Base-by-base conservation (phyloP, 2,888 invertebrate species). In the Alcis repandata region DNA sequence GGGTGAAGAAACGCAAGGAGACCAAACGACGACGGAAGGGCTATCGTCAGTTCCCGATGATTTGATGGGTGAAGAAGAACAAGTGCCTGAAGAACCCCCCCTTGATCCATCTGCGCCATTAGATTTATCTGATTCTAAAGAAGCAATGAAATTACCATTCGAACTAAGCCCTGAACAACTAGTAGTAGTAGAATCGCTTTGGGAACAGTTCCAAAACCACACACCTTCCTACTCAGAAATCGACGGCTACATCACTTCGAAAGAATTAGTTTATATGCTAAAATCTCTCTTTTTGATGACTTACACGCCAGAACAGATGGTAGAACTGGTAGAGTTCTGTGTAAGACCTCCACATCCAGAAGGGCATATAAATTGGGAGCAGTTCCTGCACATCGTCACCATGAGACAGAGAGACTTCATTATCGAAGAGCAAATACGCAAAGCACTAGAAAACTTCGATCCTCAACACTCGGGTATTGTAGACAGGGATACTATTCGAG, bases 81-180 rank as follows among this genome's bases (percentile, higher is more conserved):
- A 22, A 32, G 86, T 78, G 63, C 75, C 79, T 3, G 88, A 86
- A 69, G 85, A 85, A 68, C 87, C 86, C 20, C 89, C 90, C 4
- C 88, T 87, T 8, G 91, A 92, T 70, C 92, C 92, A 19, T 69
- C 86, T 22, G 91, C 90, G 27, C 91, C 91, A 8, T 89, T 78
- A 60, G 70, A 87, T 72, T 85, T 91, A 19, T 82, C 72, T 59
- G 91, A 91, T 61, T 89, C 90, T 8, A 78, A 80, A 63, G 92
- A 91, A 85, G 85, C 83, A 40, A 64, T 90, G 0, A 88, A 81
- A 76, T 81, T 83, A 36, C 84, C 84, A 3, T 92, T 87, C 74
- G 75, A 85, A 69, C 76, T 91, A 60, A 77, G 86, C 53, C 87
- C 83, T 9, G 90, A 90, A 68, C 91, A 91, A 76, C 20, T 86